These are phyloP conservation scores for Hetaerina americana DNA, from an alignment of 1,140 invertebrate species.

Conservation along the genomic window DNA sequence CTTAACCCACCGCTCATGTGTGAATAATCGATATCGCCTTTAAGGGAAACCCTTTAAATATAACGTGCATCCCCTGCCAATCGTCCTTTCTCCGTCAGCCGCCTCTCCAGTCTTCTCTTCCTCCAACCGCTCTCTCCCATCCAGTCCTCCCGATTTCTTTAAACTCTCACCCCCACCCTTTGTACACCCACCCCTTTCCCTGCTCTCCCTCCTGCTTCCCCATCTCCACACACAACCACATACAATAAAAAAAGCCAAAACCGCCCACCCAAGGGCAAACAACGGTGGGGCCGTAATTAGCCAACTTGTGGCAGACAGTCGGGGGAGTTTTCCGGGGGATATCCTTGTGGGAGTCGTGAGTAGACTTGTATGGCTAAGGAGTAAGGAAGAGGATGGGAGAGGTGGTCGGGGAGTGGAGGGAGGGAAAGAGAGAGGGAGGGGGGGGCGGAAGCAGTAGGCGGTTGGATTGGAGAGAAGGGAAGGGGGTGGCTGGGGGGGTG, in stretches of 20 bases:
- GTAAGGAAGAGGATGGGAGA: neutral
- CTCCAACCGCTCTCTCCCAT: too few species aligned
- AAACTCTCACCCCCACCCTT: neutral
- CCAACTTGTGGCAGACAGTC: neutral
- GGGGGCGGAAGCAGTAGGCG: neutral
- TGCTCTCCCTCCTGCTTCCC: neutral
- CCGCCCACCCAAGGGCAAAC: neutral
- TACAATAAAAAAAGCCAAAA: too few species aligned
- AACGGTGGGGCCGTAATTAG: neutral
- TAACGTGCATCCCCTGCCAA: too few species aligned
- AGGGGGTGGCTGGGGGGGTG: too few species aligned
- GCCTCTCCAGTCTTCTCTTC: too few species aligned
- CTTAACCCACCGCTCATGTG: too few species aligned
- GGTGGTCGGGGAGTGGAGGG: neutral
- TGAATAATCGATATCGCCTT: too few species aligned
- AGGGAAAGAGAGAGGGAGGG: neutral
- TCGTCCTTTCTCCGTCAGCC: too few species aligned
- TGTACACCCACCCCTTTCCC: neutral
- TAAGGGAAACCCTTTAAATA: too few species aligned
- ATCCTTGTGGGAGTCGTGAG: neutral
- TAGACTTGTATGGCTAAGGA: neutral
- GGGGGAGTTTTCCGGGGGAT: neutral
- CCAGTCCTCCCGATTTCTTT: too few species aligned
- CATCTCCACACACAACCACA: neutral
- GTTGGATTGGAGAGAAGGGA: neutral